A percentile compares a stretch with the other conserved stretches of the same genome.
Evolutionary conservation across 2,113 vertebrate species (phyloP).

Genomic region (Casuarius casuarius): DNA sequence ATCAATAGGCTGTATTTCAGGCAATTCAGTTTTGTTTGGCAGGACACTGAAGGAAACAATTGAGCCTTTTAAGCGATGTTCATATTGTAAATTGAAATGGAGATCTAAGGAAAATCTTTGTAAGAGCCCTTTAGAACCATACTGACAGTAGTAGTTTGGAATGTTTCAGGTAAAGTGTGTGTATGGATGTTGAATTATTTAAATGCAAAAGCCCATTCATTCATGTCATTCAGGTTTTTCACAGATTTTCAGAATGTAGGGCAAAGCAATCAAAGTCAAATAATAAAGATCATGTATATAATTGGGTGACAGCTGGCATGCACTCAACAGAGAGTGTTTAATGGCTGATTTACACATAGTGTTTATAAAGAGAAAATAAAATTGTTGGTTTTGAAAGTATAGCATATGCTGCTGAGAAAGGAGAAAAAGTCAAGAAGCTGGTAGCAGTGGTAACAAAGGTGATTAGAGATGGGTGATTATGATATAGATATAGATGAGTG

Average conservation of each 20-base stretch:
- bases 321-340: not conserved
- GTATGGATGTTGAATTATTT: not conserved
- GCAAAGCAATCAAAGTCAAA: not conserved
- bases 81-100: constrained; percentile 35
- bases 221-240: not conserved
- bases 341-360: not conserved
- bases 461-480: not conserved
- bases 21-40: constrained; percentile 70
- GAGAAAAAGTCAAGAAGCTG: not conserved
- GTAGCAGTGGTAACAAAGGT: not conserved
- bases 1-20: constrained; percentile 73
- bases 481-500: too few species aligned
- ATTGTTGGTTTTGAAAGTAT: not conserved
- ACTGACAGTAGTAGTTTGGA: not conserved
- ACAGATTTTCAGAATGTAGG: not conserved
- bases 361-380: not conserved
- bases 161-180: not conserved
- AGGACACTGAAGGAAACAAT: constrained; percentile 67
- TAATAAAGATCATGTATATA: not conserved
- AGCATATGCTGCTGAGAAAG: not conserved
- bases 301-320: not conserved
- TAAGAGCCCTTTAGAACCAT: not conserved
- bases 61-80: constrained; percentile 66
- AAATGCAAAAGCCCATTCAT: not conserved
- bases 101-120: constrained; percentile 41